Base-by-base conservation (phyloP, 92 coral and sea anemone species). In the Chrysogorgia sp. region DNA sequence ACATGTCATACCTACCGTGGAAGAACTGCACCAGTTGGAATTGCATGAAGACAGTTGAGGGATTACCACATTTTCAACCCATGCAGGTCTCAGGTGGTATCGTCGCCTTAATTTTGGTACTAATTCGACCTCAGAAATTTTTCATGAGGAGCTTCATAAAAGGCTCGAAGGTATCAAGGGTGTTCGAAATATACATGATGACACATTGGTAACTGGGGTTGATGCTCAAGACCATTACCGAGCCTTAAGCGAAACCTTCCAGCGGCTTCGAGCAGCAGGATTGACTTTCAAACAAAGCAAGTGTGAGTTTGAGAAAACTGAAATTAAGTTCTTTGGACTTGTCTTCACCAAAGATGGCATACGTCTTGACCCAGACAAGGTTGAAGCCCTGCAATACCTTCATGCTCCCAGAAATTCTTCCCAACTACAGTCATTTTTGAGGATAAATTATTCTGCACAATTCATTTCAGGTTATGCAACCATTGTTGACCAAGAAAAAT, bases 11-110 rank as follows among this genome's bases (percentile, higher is more conserved):
- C 81, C 69, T 20, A 75, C 81, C 28, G 49, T 75, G 25, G 69
- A 75, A 40, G 68, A 58, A 34, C 29, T 75, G 22, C 81, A 72
- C 37, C 79, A 72, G 45, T 33, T 72, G 20, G 65, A 52, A 40
- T 28, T 72, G 21, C 47, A 52, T 33, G 64, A 50, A 40, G 79
- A 72, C 45, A 52, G 63, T 19, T 65, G 79, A 52, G 45, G 31
- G 47, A 55, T 72, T 17, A 66, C 55, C 2, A 66, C 74, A 19
- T 28, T 66, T 17, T 19, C 74, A 2, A 66, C 74, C 1, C 50
- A 66, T 45, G 55, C 12, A 7, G 74, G 55, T 1, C 30, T 66
- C 13, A 8, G 48, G 10, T 7, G 74, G 50, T 66, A 34, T 14
- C 5, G 29, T 10, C 21, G 55, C 2, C 55, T 35, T 7, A 66